These are phyloP conservation scores for Synchiropus splendidus DNA, from an alignment of 2,113 vertebrate species.

Conservation along the genomic window DNA sequence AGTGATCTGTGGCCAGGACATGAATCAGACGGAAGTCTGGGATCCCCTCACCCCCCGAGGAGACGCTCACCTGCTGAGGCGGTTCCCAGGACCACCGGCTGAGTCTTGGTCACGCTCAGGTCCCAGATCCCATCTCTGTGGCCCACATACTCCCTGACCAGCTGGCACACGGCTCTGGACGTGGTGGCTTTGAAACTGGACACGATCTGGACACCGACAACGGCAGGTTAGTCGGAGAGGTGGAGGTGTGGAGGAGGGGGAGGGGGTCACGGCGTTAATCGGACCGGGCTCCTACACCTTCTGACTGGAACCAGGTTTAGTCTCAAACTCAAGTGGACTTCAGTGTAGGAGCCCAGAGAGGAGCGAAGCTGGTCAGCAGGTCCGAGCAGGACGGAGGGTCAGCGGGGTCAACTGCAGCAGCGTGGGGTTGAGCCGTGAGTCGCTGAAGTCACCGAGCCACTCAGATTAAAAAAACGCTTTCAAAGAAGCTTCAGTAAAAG, in stretches of 20 bases:
- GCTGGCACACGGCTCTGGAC: constrained; percentile 88
- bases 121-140: constrained; percentile 97
- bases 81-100: constrained; percentile 87
- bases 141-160: constrained; percentile 86
- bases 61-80: constrained; percentile 80
- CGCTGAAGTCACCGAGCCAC: no score
- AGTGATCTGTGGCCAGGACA: constrained; percentile 73
- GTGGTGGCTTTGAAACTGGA: constrained; percentile 98
- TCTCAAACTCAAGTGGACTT: neutral
- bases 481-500: no score
- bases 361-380: constrained; percentile 34
- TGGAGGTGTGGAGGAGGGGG: no score
- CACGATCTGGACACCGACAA: constrained; percentile 73
- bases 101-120: constrained; percentile 80
- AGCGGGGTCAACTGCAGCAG: constrained; percentile 8
- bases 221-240: no score
- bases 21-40: neutral
- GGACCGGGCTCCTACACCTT: constrained; percentile 24
- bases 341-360: constrained; percentile 40
- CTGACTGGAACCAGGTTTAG: neutral
- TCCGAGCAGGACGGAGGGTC: constrained; percentile 17
- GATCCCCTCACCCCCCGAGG: neutral
- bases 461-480: no score
- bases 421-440: no score
- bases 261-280: no score